Base-by-base conservation (phyloP, 1,140 invertebrate genomes). In the Rhizoglyphus robini region DNA sequence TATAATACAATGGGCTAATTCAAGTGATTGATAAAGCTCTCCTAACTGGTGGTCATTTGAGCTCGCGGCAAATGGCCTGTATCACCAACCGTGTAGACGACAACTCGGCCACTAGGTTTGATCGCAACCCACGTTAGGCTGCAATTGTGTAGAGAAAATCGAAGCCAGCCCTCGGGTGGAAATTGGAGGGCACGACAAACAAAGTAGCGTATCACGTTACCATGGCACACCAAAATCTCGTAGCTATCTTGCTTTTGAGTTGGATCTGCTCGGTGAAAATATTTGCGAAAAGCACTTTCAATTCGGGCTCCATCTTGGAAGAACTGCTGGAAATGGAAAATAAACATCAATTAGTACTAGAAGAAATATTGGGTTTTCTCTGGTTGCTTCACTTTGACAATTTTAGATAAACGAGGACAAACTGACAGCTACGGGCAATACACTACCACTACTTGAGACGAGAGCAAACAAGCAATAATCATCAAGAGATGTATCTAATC, bases 151-250 rank as follows among this genome's bases (percentile, higher is more conserved):
- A 99, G 77, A 30, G 83, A 85, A 68, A 99, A 83, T 25, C 96
- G 81, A 4, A 98, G 78, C 96, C 96, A 99, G 15, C 87, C 95
- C 78, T 98, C 92, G 0, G 92, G 85, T 15, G 94, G 93, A 72
- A 98, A 88, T 76, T 99, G 96, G n/a, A 99, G 77, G 0, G 91
- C 91, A 76, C 94, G 83, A 80, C 94, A 98, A 20, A 96, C 85
- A 78, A 98, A 96, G 77, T 96, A 99, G 65, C 96, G 79, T 70
- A 99, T 99, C 13, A 99, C 94, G 79, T 99, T 99, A 15, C 89
- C 94, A 79, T 99, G 96, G 69, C 94, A 98, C 4, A 99, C 92
- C 49, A 98, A 79, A 31, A 99, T 74, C 54, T 96, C 96, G 75
- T 89, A 94, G 4, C 83, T 83, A 74, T 97, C 91, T 36, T 78